Evolutionary conservation across 92 coral and sea anemone species (phyloP).

Genomic region (Parazoanthus atlanticus): DNA sequence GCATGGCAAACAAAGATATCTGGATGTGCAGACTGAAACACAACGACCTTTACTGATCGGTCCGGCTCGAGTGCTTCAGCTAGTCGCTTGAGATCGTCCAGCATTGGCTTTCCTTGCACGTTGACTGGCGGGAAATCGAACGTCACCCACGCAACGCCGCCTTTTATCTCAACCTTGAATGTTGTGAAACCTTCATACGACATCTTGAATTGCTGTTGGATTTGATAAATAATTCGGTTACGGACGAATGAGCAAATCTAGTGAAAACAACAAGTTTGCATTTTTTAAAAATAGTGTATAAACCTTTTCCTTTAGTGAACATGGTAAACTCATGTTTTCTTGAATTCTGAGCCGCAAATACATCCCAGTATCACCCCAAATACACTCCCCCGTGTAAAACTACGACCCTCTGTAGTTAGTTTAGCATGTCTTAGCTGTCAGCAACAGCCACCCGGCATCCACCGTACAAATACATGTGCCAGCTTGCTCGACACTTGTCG

Average conservation of each 20-base stretch:
- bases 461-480: too few species aligned
- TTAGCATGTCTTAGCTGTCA: too few species aligned
- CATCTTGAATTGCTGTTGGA: constrained; percentile 43
- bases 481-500: too few species aligned
- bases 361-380: too few species aligned
- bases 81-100: constrained; percentile 80
- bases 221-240: neutral
- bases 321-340: too few species aligned
- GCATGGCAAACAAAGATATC: constrained; percentile 93
- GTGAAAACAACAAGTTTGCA: too few species aligned
- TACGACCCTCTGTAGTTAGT: too few species aligned
- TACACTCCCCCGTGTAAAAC: too few species aligned
- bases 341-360: too few species aligned
- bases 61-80: constrained; percentile 81
- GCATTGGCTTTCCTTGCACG: constrained; percentile 88
- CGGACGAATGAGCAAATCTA: neutral
- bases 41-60: constrained; percentile 82
- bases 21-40: constrained; percentile 83
- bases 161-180: constrained; percentile 79
- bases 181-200: constrained; percentile 78
- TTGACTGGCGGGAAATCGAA: constrained; percentile 91
- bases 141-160: constrained; percentile 89
- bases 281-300: too few species aligned
- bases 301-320: too few species aligned
- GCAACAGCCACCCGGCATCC: too few species aligned